phyloP scores from a whole-genome alignment of 2,113 vertebrate species.

The Cyphomyrus plagiostoma region DNA sequence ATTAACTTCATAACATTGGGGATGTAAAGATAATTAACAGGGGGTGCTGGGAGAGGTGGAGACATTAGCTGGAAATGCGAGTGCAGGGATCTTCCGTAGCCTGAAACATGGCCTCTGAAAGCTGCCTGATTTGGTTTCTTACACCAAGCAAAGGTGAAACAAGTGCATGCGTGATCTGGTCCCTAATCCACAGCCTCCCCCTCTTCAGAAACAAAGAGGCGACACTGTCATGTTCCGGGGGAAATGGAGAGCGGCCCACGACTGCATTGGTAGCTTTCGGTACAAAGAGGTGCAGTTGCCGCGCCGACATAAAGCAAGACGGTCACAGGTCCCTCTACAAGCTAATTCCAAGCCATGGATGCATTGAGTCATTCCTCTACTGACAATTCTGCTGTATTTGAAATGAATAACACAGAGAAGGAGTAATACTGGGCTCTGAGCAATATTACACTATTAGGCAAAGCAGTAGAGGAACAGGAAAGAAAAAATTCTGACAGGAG shows the following conservation, averaged over 20 bases:
- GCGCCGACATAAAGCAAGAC: not conserved
- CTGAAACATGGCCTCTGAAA: not conserved
- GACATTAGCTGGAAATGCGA: not conserved
- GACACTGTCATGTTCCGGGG: not conserved
- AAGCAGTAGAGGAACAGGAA: not conserved
- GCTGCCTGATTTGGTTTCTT: not conserved
- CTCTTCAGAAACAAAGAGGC: not conserved
- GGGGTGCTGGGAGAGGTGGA: not conserved
- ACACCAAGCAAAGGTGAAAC: not conserved
- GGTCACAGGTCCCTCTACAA: not conserved
- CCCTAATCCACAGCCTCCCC: not conserved
- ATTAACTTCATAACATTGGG: not conserved
- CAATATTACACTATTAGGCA: not conserved
- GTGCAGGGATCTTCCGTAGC: not conserved
- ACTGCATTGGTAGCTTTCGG: not conserved
- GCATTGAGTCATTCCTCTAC: not conserved
- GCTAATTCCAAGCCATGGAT: not conserved
- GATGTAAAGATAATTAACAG: not conserved
- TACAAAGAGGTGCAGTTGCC: not conserved
- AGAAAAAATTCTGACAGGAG: not conserved
- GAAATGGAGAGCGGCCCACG: not conserved
- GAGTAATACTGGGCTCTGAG: not conserved
- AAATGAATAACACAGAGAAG: not conserved
- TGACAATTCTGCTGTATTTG: not conserved
- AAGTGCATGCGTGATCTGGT: not conserved